phyloP scores from a whole-genome alignment of 2,888 invertebrate species.

The Morinoia aosen region DNA sequence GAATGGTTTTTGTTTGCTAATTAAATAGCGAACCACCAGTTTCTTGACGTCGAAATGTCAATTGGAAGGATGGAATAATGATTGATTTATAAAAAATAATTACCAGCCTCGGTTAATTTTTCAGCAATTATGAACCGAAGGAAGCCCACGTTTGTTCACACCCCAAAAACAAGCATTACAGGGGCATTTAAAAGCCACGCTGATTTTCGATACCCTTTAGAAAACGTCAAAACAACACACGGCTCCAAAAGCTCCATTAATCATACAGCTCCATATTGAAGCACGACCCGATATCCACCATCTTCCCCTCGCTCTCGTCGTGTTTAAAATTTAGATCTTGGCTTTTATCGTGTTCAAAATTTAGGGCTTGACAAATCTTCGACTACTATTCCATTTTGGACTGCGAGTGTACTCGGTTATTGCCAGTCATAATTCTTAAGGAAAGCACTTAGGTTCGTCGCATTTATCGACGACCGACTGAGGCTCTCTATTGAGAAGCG shows the following conservation, averaged over 20 bases:
- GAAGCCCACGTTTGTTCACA: not conserved
- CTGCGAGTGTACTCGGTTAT: not conserved
- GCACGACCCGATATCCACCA: not conserved
- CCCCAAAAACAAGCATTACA: not conserved
- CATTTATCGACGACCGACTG: not conserved
- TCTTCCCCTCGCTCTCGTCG: not conserved
- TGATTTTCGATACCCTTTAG: not conserved
- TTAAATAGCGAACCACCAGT: too few species aligned
- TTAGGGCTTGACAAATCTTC: not conserved
- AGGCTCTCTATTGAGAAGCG: not conserved
- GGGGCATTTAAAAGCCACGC: not conserved
- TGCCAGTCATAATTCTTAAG: not conserved
- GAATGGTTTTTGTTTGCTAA: too few species aligned
- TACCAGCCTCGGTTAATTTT: not conserved
- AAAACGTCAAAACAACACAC: not conserved
- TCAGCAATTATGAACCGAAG: not conserved
- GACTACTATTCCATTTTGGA: not conserved
- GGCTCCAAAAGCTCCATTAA: not conserved
- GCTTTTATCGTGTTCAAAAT: not conserved
- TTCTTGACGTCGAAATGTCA: too few species aligned
- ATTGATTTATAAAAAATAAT: not conserved
- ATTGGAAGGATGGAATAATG: too few species aligned
- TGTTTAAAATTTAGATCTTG: not conserved
- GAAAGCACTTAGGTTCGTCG: slow-evolving; percentile 14
- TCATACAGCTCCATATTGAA: not conserved